Conservation (phyloP, 2,888 invertebrate species). For the Dendrolimus houi region DNA sequence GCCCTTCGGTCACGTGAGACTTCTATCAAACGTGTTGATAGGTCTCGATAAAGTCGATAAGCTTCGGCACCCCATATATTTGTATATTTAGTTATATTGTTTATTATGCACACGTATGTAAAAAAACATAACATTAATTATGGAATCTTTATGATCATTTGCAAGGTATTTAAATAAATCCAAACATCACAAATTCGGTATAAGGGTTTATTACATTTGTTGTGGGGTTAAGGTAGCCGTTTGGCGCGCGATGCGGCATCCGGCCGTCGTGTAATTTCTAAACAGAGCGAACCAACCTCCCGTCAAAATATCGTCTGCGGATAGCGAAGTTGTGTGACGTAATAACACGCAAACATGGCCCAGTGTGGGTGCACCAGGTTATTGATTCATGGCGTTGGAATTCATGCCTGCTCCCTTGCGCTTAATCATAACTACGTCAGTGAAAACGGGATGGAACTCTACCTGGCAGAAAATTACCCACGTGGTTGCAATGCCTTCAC, state of each 20-base stretch:
- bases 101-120: no score
- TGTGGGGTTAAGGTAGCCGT: constrained; percentile 1
- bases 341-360: constrained; percentile 32
- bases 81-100: no score
- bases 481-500: constrained; percentile 46
- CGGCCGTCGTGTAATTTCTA: constrained; percentile 42
- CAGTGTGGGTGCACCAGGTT: constrained; percentile 61
- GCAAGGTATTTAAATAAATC: background rate
- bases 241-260: background rate
- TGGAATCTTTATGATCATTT: no score
- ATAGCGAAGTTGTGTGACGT: constrained; percentile 44
- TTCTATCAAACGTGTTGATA: no score
- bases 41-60: no score
- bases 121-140: no score
- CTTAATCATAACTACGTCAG: constrained; percentile 58
- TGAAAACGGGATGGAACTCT: constrained; percentile 47
- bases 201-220: background rate
- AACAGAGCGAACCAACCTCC: constrained; percentile 47
- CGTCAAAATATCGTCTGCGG: constrained; percentile 69
- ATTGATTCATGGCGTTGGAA: constrained; percentile 68
- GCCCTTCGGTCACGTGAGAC: no score
- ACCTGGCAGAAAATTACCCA: constrained; percentile 51
- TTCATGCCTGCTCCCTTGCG: constrained; percentile 67
- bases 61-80: no score
- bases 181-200: background rate